Percentiles rank a stretch among this genome's conserved stretches.
phyloP scores from a whole-genome alignment of 2,797 vertebrate genomes.

The Sylvia borin region DNA sequence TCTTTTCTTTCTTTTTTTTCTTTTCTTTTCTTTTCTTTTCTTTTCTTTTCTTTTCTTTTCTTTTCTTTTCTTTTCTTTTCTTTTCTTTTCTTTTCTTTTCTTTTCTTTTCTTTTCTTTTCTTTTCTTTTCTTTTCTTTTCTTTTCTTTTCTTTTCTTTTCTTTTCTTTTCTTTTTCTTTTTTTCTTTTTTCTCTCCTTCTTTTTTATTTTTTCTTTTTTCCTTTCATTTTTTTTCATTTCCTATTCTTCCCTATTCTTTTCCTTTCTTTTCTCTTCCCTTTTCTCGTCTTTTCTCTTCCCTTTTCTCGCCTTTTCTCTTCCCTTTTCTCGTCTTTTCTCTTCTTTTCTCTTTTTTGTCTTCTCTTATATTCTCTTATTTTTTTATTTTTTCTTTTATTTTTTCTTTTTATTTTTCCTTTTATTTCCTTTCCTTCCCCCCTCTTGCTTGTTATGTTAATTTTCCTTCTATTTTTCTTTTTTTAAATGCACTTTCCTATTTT shows the following conservation, averaged over 20 bases:
- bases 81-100: rapidly evolving
- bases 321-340: rapidly evolving
- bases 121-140: rapidly evolving
- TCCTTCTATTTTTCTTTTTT: neutral
- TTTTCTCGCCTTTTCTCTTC: rapidly evolving
- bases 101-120: rapidly evolving
- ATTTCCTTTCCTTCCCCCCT: rapidly evolving
- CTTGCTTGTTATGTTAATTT: rapidly evolving
- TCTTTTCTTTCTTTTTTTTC: rapidly evolving
- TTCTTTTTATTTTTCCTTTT: no score
- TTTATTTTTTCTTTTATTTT: no score
- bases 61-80: no score
- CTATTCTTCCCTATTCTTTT: neutral
- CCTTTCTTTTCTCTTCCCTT: no score
- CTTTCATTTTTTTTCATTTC: no score
- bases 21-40: neutral
- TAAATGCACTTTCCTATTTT: neutral
- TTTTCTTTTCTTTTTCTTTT: rapidly evolving
- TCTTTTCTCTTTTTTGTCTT: rapidly evolving
- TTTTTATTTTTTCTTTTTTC: no score
- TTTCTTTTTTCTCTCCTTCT: rapidly evolving
- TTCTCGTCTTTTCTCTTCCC: rapidly evolving
- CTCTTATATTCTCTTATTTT: rapidly evolving
- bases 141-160: rapidly evolving
- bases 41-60: neutral